Evolutionary conservation across 2,113 vertebrate species (phyloP).

Genomic region (Melanocharis versteri): DNA sequence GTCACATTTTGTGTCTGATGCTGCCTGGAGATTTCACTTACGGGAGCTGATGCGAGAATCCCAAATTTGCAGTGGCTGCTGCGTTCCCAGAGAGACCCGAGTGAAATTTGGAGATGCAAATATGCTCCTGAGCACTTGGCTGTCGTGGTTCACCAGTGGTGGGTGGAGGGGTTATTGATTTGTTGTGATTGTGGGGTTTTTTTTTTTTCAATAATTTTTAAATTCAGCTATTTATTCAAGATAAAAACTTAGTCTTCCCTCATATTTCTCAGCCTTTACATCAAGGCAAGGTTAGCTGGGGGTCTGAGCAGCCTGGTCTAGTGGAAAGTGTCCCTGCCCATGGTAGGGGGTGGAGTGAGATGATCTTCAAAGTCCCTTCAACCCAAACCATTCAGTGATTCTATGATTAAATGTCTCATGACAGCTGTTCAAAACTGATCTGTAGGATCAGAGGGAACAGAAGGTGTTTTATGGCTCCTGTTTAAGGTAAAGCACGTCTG

Average conservation of each 20-base stretch:
- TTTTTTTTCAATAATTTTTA: no score
- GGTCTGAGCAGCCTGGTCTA: not conserved
- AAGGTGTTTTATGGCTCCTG: constrained; percentile 7
- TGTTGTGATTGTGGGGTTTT: no score
- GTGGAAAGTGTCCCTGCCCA: not conserved
- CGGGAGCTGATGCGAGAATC: no score
- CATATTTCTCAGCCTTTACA: not conserved
- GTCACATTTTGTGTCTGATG: no score
- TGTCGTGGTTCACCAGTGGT: no score
- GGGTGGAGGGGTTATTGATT: no score
- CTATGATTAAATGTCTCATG: constrained; percentile 21
- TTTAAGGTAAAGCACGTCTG: not conserved
- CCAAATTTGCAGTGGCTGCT: no score
- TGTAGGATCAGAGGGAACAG: constrained; percentile 15
- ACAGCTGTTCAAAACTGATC: constrained; percentile 25
- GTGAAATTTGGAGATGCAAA: no score
- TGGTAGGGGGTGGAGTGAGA: not conserved
- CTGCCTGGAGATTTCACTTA: no score
- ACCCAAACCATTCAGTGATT: not conserved
- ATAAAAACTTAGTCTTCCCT: constrained; percentile 7
- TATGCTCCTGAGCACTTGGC: no score
- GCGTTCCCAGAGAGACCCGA: no score
- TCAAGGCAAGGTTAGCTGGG: not conserved
- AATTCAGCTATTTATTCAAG: no score
- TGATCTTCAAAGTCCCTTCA: not conserved